A percentile compares a stretch with the other conserved stretches of the same genome.
These are phyloP conservation scores for Apeltes quadracus DNA, from an alignment of 2,113 vertebrate genomes.

Conservation along the genomic window DNA sequence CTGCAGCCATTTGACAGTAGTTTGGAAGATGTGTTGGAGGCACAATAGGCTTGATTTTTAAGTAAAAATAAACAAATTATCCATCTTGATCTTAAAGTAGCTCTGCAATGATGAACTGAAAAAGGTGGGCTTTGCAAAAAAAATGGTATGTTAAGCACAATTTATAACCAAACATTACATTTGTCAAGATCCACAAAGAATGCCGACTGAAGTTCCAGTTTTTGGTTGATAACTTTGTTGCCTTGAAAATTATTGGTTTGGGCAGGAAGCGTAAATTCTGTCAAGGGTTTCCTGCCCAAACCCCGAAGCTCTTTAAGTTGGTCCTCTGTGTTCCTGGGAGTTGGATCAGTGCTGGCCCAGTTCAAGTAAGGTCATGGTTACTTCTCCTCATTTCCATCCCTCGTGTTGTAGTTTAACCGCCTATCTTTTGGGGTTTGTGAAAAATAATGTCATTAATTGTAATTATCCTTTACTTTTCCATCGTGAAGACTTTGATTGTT, in stretches of 20 bases:
- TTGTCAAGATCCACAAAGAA: constrained; percentile 29
- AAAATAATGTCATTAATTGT: constrained; percentile 32
- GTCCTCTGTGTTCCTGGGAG: constrained; percentile 68
- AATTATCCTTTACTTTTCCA: background rate
- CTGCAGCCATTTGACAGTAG: constrained; percentile 28
- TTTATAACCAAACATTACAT: background rate
- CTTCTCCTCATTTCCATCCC: background rate
- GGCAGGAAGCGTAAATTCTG: constrained; percentile 27
- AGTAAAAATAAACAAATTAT: constrained; percentile 26
- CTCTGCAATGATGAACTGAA: background rate
- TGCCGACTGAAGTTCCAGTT: constrained; percentile 34
- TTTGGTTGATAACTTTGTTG: constrained; percentile 16
- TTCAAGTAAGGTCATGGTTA: constrained; percentile 66
- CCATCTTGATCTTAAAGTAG: constrained; percentile 4
- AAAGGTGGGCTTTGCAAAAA: background rate
- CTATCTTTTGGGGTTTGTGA: constrained; percentile 27
- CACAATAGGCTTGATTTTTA: background rate
- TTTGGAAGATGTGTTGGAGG: constrained; percentile 14
- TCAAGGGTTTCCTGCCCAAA: constrained; percentile 10
- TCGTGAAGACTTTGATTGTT: constrained; percentile 41
- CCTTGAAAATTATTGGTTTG: constrained; percentile 40
- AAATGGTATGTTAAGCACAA: background rate
- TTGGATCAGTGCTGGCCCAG: constrained; percentile 44
- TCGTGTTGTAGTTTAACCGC: constrained; percentile 1
- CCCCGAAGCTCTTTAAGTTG: constrained; percentile 33